Evolutionary conservation across 1,140 invertebrate species (phyloP).

Genomic region (Hycleus cichorii): DNA sequence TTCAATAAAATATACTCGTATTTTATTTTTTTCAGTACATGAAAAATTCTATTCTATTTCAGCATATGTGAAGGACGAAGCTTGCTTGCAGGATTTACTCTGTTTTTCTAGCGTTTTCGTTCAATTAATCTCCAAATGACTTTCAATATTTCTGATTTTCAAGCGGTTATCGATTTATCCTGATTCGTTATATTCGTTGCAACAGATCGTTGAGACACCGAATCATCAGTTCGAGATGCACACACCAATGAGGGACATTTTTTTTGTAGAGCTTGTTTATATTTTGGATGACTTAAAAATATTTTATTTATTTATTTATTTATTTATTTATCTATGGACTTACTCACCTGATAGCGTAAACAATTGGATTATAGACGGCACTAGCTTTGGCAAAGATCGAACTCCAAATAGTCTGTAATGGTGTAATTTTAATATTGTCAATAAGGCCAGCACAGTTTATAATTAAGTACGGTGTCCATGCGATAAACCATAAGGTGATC

Average conservation of each 20-base stretch:
- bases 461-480: constrained; percentile 74
- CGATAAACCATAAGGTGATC: constrained; percentile 73
- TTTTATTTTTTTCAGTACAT: no score
- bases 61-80: constrained; percentile 52
- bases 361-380: constrained; percentile 74
- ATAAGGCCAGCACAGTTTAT: constrained; percentile 73
- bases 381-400: constrained; percentile 72
- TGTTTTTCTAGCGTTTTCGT: no score
- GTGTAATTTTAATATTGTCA: constrained; percentile 56
- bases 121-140: no score
- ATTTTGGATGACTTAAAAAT: constrained; percentile 62
- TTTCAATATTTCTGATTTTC: no score
- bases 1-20: constrained; percentile 26
- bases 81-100: background rate
- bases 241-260: constrained; percentile 64
- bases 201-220: constrained; percentile 48
- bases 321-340: no score
- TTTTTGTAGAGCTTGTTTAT: constrained; percentile 59
- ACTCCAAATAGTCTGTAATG: constrained; percentile 68
- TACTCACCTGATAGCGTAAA: constrained; percentile 67
- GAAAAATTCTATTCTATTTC: constrained; percentile 52
- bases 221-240: constrained; percentile 43
- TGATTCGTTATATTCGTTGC: constrained; percentile 41
- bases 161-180: constrained; percentile 1
- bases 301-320: no score